Evolutionary conservation across 92 coral and sea anemone species (phyloP).

Genomic region (Anthopleura xanthogrammica): DNA sequence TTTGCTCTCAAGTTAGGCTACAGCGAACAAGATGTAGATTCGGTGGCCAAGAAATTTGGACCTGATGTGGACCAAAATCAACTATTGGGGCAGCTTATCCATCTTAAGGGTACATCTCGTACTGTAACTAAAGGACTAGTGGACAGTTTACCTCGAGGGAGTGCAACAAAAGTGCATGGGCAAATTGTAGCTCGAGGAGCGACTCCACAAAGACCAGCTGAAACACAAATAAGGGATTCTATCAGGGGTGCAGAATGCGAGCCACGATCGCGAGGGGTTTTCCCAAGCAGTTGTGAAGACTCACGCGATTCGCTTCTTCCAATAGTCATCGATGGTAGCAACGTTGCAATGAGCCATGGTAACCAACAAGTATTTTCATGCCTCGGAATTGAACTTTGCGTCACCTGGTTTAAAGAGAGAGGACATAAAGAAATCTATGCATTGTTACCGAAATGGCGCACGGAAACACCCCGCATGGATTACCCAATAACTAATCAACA

Average conservation of each 20-base stretch:
- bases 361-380: constrained; percentile 84
- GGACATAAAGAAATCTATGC: constrained; percentile 92
- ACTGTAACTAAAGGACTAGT: background rate
- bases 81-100: constrained; percentile 75
- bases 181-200: constrained; percentile 49
- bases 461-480: constrained; percentile 58
- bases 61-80: constrained; percentile 71
- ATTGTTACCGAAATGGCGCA: constrained; percentile 89
- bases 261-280: background rate
- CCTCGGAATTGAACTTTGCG: constrained; percentile 85
- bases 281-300: background rate
- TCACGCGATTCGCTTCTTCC: constrained; percentile 48
- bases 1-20: constrained; percentile 91
- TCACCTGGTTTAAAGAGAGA: constrained; percentile 68
- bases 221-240: background rate
- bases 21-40: constrained; percentile 63
- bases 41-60: constrained; percentile 81
- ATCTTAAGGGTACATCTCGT: constrained; percentile 49
- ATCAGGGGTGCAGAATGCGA: background rate
- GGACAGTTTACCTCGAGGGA: background rate
- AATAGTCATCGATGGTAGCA: constrained; percentile 94
- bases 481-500: constrained; percentile 66
- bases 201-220: background rate
- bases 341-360: constrained; percentile 98
- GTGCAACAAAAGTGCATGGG: background rate